Evolutionary conservation across 2,888 invertebrate species (phyloP).

Genomic region (Drosophila nigritarsus): DNA sequence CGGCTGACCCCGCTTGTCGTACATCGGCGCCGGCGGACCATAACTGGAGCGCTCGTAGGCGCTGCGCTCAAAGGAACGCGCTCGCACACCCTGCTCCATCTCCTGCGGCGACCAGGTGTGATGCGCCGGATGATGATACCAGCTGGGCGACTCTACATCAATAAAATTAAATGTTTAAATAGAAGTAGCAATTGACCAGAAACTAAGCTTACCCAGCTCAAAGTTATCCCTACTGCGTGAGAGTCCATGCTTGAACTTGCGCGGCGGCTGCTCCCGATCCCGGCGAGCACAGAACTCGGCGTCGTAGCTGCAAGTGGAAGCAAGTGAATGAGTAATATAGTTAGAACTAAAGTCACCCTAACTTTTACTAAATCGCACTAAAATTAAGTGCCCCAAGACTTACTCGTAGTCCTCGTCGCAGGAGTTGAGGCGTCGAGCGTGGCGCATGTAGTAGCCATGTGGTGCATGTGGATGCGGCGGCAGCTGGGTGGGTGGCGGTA

Average conservation of each 20-base stretch:
- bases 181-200: neutral
- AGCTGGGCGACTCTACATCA: conserved; percentile 81
- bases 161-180: neutral
- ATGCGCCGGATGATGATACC: conserved; percentile 83
- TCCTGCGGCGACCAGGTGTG: conserved; percentile 85
- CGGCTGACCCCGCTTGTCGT: conserved; percentile 83
- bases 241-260: conserved; percentile 82
- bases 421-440: conserved; percentile 86
- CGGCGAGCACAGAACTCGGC: conserved; percentile 82
- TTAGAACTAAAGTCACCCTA: neutral
- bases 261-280: conserved; percentile 73
- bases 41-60: conserved; percentile 85
- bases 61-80: conserved; percentile 83
- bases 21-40: conserved; percentile 85
- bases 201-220: conserved; percentile 77
- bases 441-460: conserved; percentile 86
- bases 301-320: conserved; percentile 79
- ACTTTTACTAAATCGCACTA: too few species aligned
- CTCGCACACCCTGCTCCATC: conserved; percentile 83
- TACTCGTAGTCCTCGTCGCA: conserved; percentile 91
- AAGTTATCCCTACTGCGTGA: conserved; percentile 85
- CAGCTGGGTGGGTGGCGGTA: conserved; percentile 44
- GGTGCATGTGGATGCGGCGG: conserved; percentile 51
- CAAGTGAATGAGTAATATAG: neutral
- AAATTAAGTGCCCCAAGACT: conserved; percentile 72